A percentile compares a stretch with the other conserved stretches of the same genome.
These are phyloP conservation scores for Mionectes olivaceus DNA, from an alignment of 2,797 vertebrate genomes.

Conservation along the genomic window DNA sequence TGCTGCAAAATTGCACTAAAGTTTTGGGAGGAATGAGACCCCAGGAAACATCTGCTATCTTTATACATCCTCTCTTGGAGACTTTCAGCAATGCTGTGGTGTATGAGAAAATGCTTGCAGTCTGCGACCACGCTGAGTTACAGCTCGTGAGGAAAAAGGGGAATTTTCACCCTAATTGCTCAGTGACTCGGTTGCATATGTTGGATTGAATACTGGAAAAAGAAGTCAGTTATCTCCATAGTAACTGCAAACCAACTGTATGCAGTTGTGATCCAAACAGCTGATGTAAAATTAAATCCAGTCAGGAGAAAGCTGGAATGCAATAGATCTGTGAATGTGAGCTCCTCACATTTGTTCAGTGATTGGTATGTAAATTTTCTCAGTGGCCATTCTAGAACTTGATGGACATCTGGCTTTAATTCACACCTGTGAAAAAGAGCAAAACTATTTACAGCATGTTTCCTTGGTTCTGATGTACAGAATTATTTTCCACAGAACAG, in stretches of 20 bases:
- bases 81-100: constrained; percentile 66
- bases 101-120: constrained; percentile 66
- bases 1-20: constrained; percentile 70
- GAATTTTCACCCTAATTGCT: constrained; percentile 62
- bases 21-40: constrained; percentile 74
- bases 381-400: constrained; percentile 62
- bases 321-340: constrained; percentile 58
- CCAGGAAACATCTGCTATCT: constrained; percentile 72
- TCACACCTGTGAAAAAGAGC: constrained; percentile 54
- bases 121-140: constrained; percentile 72
- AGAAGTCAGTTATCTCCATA: constrained; percentile 76
- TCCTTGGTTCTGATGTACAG: constrained; percentile 64
- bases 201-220: constrained; percentile 77
- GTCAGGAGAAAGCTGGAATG: constrained; percentile 54
- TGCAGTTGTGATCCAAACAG: constrained; percentile 70
- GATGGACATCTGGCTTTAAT: constrained; percentile 63
- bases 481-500: constrained; percentile 42
- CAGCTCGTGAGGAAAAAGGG: constrained; percentile 71
- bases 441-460: constrained; percentile 50
- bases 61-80: constrained; percentile 74
- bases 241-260: constrained; percentile 68
- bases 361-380: constrained; percentile 39
- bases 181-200: constrained; percentile 75
- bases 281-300: constrained; percentile 45
- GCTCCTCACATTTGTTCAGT: constrained; percentile 56